Base-by-base conservation (phyloP, 1,140 invertebrate species). In the Bombus cullumanus region DNA sequence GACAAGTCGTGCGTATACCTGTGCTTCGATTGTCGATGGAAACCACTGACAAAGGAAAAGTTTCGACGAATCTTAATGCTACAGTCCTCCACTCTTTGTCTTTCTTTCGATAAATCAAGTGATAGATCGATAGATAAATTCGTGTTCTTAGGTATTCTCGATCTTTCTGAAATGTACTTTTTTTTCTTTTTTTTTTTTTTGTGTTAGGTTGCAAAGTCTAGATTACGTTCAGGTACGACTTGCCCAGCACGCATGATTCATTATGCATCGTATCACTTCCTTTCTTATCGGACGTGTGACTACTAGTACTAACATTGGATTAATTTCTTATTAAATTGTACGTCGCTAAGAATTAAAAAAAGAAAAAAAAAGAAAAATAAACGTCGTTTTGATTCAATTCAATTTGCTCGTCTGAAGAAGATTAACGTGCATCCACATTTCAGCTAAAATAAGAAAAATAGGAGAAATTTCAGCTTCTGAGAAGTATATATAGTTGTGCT, bases 241-340 rank as follows among this genome's bases (percentile, higher is more conserved):
- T 43, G 41, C 12, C 71, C 15, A 25, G 41, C 15, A 15, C 43
- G 73, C 73, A 25, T 47, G 72, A 74, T 75, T 75, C 73, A 28
- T 31, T 74, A n/a, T 47, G 25, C n/a, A 47, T 74, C 62, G 47
- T n/a, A 4, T 80, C 34, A 75, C 34, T n/a, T 59, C 18, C 31
- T 75, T 34, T 75, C 31, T 47, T 41, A 74, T 22, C 57, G 53
- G 15, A 34, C 41, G 62, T 68, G 74, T 57, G 47, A 83, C 82
- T 59, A 68, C 64, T 66, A 41, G 71, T 13, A 74, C 66, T 69
- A 69, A 83, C 64, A 41, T 41, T 43, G n/a, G 57, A 47, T 78
- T 83, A 71, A 83, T 31, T 72, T 39, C 12, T 31, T 39, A 37
- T 47, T 10, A 66, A 41, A 66, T 37, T 15, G 15, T 28, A 41